Evolutionary conservation across 1,140 invertebrate genomes (phyloP).

Genomic region (Eriocheir sinensis): DNA sequence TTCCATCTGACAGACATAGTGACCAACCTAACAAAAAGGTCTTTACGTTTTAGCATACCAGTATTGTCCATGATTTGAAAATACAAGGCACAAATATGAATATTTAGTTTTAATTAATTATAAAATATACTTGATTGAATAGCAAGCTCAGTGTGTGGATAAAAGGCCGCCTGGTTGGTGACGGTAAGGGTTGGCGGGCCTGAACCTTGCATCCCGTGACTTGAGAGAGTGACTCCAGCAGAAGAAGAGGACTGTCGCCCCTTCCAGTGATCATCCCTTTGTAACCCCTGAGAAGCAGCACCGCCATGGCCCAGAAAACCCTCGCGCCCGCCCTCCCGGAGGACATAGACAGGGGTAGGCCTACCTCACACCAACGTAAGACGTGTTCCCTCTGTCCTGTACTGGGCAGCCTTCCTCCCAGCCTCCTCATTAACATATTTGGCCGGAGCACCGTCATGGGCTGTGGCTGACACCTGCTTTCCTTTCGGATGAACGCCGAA

Average conservation of each 20-base stretch:
- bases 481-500: too few species aligned
- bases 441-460: too few species aligned
- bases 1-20: slow-evolving; percentile 32
- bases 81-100: too few species aligned
- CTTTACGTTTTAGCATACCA: too few species aligned
- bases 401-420: too few species aligned
- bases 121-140: too few species aligned
- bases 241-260: not conserved
- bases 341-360: slow-evolving; percentile 63
- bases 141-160: too few species aligned
- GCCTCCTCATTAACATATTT: too few species aligned
- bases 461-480: too few species aligned
- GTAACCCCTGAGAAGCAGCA: not conserved
- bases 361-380: not conserved
- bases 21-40: slow-evolving; percentile 13
- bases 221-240: not conserved
- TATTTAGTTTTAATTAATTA: not conserved
- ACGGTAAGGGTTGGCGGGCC: not conserved
- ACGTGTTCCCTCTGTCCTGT: too few species aligned
- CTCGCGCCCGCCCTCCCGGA: slow-evolving; percentile 43
- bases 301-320: not conserved
- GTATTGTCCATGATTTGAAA: too few species aligned
- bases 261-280: not conserved
- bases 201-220: slow-evolving; percentile 44
- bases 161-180: too few species aligned